Base-by-base conservation (phyloP, 2,797 vertebrate species). In the Lithobates pipiens region DNA sequence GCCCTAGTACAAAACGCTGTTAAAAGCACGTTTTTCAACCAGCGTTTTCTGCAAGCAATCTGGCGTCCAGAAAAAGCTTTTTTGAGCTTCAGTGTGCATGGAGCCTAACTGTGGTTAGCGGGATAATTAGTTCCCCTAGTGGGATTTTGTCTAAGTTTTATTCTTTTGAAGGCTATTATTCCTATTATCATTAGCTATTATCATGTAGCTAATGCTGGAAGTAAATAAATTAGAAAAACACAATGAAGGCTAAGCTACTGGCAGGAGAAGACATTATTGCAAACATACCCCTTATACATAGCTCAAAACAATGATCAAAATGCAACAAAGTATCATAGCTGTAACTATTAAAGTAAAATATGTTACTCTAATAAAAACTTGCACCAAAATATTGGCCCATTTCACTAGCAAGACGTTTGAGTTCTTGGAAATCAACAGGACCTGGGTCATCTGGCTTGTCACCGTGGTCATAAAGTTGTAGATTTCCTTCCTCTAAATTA, bases 351-450 rank as follows among this genome's bases (percentile, higher is more conserved):
- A 25, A 83, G 23, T 54, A 29, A 70, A 9, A 10, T 5, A 29
- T 54, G 16, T 54, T 16, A 54, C 50, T 13, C 76, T 72, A 83
- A 61, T 85, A 89, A 50, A 88, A 83, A 3, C 57, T 76, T 72
- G 86, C 32, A n/a, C 76, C 72, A 68, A 88, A 78, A 69, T 88
- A 86, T 73, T 83, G 87, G 18, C 76, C 84, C 80, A 85, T 88
- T 80, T 88, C 73, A 34, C 70, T 39, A 25, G 84, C 84, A 77
- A 88, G 15, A 61, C 82, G 77, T 69, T 87, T 89, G 18, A 89
- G 86, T 75, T 89, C 88, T 73, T 84, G 80, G 54, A 89, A 90
- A 23, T 88, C 71, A 5, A 44, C 23, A 25, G 70, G 68, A 70
- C 75, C 84, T 57, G 86, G 72, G 42, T 88, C 36, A n/a, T n/a